phyloP scores from a whole-genome alignment of 1,140 invertebrate genomes.

The Oryzaephilus surinamensis region DNA sequence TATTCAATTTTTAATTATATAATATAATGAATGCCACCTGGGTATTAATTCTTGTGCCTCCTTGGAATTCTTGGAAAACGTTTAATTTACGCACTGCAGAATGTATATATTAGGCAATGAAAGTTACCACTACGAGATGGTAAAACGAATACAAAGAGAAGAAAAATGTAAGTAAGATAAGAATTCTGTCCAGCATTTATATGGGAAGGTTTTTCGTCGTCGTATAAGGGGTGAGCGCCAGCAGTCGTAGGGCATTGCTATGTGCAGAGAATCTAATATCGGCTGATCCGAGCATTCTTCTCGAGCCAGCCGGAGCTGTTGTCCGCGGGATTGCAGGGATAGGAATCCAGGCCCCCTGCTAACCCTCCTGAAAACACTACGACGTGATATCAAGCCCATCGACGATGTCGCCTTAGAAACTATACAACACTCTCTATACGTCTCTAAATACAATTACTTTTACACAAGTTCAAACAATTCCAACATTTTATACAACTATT shows the following conservation, averaged over 20 bases:
- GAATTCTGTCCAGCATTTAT: slow-evolving; percentile 18
- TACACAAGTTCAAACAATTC: too few relatives aligned
- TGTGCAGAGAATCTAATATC: slow-evolving; percentile 29
- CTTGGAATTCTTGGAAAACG: too few relatives aligned
- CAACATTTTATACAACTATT: too few relatives aligned
- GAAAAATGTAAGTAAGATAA: slow-evolving; percentile 8
- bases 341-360: slow-evolving; percentile 18
- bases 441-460: too few relatives aligned
- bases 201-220: slow-evolving; percentile 15
- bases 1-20: too few relatives aligned
- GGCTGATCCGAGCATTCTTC: slow-evolving; percentile 28
- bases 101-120: too few relatives aligned
- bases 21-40: too few relatives aligned
- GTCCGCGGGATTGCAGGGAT: slow-evolving; percentile 27
- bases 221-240: slow-evolving; percentile 10
- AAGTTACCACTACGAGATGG: too few relatives aligned
- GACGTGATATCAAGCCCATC: too few relatives aligned
- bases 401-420: slow-evolving; percentile 8
- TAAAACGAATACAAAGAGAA: slow-evolving; percentile 4
- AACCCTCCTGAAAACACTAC: slow-evolving; percentile 1
- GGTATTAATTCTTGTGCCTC: too few relatives aligned
- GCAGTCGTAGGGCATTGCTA: slow-evolving; percentile 15
- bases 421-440: background rate
- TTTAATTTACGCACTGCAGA: too few relatives aligned
- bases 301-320: slow-evolving; percentile 21